A percentile compares a stretch with the other conserved stretches of the same genome.
Evolutionary conservation across 1,140 invertebrate species (phyloP).

Genomic region (Mizuhopecten yessoensis): DNA sequence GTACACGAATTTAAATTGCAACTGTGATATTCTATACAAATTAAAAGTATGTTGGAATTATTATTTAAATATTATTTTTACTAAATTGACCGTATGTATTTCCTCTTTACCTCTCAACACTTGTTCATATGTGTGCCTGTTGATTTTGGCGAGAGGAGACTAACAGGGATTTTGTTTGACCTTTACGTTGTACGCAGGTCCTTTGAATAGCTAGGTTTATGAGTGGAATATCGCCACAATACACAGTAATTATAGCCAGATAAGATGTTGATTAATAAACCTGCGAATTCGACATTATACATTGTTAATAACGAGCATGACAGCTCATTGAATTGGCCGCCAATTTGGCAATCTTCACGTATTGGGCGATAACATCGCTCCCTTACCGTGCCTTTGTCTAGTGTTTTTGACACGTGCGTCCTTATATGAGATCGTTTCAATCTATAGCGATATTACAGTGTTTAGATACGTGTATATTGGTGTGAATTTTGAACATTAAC

Average conservation of each 20-base stretch:
- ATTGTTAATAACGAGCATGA: background rate
- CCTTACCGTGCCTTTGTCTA: background rate
- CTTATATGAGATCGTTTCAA: background rate
- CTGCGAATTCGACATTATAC: background rate
- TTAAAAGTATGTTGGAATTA: background rate
- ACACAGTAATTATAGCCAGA: background rate
- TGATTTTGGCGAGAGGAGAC: background rate
- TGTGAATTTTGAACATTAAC: too few species aligned
- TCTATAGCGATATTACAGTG: background rate
- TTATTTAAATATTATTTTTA: constrained; percentile 21
- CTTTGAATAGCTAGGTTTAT: background rate
- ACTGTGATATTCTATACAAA: background rate
- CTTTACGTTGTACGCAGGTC: background rate
- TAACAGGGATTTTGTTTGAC: background rate
- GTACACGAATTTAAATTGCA: background rate
- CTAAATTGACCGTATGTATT: background rate
- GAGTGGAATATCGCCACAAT: background rate
- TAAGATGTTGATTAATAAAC: background rate
- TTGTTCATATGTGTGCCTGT: background rate
- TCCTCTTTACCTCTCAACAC: background rate
- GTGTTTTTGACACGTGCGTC: background rate
- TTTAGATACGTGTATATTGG: background rate
- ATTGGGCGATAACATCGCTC: background rate
- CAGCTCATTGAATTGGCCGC: background rate
- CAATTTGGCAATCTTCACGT: constrained; percentile 1